These are phyloP conservation scores for Dolichopus griseipennis DNA, from an alignment of 2,888 invertebrate genomes.

Conservation along the genomic window DNA sequence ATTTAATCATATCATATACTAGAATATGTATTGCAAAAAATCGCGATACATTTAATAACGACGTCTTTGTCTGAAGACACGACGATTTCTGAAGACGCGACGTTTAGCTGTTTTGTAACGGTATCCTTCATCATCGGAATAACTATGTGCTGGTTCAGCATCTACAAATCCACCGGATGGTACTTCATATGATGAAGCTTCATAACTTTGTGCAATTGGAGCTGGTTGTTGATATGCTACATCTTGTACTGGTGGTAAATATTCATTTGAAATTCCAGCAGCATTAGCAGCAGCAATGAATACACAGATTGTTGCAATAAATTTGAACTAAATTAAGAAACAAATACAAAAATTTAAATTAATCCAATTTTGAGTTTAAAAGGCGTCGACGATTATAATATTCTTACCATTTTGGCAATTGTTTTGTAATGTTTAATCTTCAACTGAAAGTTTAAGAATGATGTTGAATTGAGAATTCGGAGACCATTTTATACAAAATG, in stretches of 20 bases:
- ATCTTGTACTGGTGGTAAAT: conserved; percentile 7
- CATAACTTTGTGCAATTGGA: background rate
- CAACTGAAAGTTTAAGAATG: background rate
- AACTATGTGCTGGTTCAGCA: background rate
- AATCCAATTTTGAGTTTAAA: too few relatives aligned
- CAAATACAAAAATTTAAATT: too few relatives aligned
- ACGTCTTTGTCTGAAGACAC: background rate
- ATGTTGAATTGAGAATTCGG: background rate
- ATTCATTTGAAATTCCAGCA: conserved; percentile 8
- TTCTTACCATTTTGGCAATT: background rate
- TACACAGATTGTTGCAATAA: too few relatives aligned
- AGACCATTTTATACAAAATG: background rate
- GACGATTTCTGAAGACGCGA: background rate
- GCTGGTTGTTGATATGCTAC: background rate
- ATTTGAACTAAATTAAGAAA: background rate
- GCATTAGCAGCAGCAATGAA: background rate
- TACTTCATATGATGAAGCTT: background rate
- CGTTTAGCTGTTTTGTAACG: conserved; percentile 6
- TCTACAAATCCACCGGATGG: too few relatives aligned
- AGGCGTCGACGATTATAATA: background rate
- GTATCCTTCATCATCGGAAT: background rate
- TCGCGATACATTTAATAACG: background rate
- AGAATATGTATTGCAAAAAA: too few relatives aligned
- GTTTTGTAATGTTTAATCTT: background rate
- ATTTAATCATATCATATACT: too few relatives aligned